Conservation (phyloP, 2,888 invertebrate genomes). For the Rhamnusium bicolor region DNA sequence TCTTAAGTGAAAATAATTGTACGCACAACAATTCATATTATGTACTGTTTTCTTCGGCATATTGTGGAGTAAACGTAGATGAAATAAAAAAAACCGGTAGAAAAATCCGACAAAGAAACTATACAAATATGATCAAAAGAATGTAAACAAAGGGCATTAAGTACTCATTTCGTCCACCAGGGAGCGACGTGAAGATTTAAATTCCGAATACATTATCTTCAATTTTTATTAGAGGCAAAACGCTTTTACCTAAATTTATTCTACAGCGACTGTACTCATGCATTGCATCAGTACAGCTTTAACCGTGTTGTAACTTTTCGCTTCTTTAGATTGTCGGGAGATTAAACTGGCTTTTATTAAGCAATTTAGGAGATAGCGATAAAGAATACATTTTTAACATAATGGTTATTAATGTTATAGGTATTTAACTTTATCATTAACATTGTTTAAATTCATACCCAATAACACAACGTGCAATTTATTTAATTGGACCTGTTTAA, state of each 20-base stretch:
- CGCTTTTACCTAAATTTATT: not conserved
- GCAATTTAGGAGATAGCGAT: constrained; percentile 20
- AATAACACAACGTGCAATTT: not conserved
- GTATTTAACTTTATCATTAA: constrained; percentile 23
- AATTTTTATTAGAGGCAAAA: too few relatives aligned
- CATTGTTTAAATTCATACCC: constrained; percentile 15
- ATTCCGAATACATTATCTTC: too few relatives aligned
- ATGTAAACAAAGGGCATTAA: too few relatives aligned
- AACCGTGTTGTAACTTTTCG: not conserved
- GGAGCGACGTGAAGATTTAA: too few relatives aligned
- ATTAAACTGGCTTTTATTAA: constrained; percentile 18
- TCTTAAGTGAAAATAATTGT: too few relatives aligned
- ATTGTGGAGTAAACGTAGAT: too few relatives aligned
- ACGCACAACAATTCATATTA: too few relatives aligned
- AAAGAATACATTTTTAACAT: constrained; percentile 13
- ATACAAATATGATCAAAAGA: too few relatives aligned
- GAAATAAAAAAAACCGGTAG: too few relatives aligned
- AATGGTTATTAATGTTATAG: not conserved
- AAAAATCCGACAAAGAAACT: too few relatives aligned
- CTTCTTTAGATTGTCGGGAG: constrained; percentile 2
- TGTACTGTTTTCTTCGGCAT: too few relatives aligned
- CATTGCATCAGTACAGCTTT: not conserved
- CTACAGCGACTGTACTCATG: not conserved
- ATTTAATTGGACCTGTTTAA: constrained; percentile 21
- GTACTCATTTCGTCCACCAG: too few relatives aligned